Evolutionary conservation across 2,113 vertebrate genomes (phyloP), one percentile per base, ranked within the genome.

Genomic region (Scartelaos histophorus): DNA sequence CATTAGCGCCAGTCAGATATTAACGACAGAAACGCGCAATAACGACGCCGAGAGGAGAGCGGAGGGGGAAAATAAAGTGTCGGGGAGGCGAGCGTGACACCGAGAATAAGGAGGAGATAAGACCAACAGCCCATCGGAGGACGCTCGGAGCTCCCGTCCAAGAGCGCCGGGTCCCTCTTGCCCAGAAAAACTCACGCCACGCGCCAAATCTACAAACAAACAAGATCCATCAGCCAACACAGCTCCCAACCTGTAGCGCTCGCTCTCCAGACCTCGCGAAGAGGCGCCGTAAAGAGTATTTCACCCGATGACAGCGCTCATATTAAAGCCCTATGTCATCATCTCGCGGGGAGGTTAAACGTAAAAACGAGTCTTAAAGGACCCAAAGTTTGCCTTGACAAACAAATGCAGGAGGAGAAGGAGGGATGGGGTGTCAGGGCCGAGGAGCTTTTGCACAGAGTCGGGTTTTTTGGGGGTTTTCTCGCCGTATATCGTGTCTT

Each of bases 241-340:
- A 46, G 73, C 81, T 75, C 67, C 66, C 56, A 58, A 89, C 72
- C 79, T 79, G 78, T 78, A 74, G 84, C 22, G 82, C 78, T 80
- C 60, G 70, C 85, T 89, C 82, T 58, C 56, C 81, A 54, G 74
- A 66, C 38, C n/a, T 69, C 61, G 10, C 56, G 61, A 38, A 54
- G 60, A 54, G 82, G 49, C 74, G 78, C 38, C 78, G 62, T 84
- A 86, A 89, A 83, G 67, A 13, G 76, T 86, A 80, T 85, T 70
- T 83, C 72, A 80, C 12, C 0, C 71, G 61, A 75, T 25, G 58
- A 75, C 78, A 80, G 16, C 62, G 13, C 82, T 82, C 80, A 68
- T 82, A 88, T 92, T 89, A 91, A 91, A 91, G 90, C 84, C 74
- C 79, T 85, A 81, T 74, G 81, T 91, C 88, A 91, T 85, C 76